Evolutionary conservation across 2,113 vertebrate species (phyloP).

Genomic region (Pelecanus crispus): DNA sequence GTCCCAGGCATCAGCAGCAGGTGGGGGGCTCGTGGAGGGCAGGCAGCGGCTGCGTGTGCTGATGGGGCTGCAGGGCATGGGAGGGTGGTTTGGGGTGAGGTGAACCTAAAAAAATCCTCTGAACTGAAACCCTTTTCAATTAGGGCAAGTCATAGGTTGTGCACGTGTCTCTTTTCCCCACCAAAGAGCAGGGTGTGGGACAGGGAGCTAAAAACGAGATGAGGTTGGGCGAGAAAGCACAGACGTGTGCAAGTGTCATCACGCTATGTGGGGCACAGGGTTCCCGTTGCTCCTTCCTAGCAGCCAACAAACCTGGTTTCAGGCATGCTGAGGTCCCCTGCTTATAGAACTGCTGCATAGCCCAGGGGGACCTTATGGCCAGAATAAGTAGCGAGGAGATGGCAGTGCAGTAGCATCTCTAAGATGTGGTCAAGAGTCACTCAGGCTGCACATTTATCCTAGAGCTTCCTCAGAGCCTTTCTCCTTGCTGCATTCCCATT

Average conservation of each 20-base stretch:
- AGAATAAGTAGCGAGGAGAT: neutral
- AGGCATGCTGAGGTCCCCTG: neutral
- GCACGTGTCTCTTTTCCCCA: neutral
- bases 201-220: neutral
- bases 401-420: neutral
- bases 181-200: neutral
- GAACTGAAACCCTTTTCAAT: neutral
- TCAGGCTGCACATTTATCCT: neutral
- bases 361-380: neutral
- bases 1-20: neutral
- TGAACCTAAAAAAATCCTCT: neutral
- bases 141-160: neutral
- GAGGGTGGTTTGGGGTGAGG: neutral
- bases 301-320: neutral
- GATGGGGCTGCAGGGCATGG: neutral
- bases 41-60: fast-evolving
- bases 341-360: neutral
- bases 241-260: neutral
- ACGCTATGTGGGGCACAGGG: neutral
- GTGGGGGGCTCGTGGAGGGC: fast-evolving
- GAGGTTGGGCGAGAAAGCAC: neutral
- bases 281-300: neutral
- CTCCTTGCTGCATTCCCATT: neutral
- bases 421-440: neutral
- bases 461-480: neutral